Conservation (phyloP, 2,113 vertebrate genomes). For the Pavo muticus region DNA sequence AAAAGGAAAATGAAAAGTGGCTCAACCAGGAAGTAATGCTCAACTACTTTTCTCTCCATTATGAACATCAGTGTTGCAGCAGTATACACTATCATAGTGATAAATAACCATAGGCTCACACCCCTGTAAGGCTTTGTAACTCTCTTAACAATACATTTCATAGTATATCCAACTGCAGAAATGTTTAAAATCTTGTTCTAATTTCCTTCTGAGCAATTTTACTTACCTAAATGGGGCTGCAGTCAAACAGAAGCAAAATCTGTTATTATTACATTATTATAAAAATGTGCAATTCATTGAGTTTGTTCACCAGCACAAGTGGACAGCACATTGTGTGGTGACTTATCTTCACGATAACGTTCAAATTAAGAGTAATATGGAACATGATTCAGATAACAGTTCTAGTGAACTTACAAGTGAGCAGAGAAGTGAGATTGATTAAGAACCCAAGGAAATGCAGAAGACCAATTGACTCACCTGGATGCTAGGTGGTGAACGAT, state of each 20-base stretch:
- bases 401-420: neutral
- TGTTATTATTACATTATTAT: neutral
- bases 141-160: neutral
- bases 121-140: neutral
- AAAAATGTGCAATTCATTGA: neutral
- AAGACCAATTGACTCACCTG: conserved; percentile 80
- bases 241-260: neutral
- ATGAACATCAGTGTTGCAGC: conserved; percentile 37
- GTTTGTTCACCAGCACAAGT: neutral
- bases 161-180: neutral
- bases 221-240: neutral
- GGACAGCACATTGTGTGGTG: neutral
- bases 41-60: conserved; percentile 41
- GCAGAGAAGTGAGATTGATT: neutral
- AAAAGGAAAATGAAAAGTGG: conserved; percentile 35
- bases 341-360: neutral
- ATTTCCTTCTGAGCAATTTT: neutral
- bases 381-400: neutral
- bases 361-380: neutral
- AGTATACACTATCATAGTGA: conserved; percentile 29
- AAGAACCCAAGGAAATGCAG: neutral
- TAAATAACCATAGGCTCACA: conserved; percentile 10
- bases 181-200: neutral
- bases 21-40: conserved; percentile 23
- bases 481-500: conserved; percentile 92